A percentile compares a stretch with the other conserved stretches of the same genome.
These are phyloP conservation scores for Monoplex corrugatus DNA, from an alignment of 2,888 invertebrate genomes.

Conservation along the genomic window DNA sequence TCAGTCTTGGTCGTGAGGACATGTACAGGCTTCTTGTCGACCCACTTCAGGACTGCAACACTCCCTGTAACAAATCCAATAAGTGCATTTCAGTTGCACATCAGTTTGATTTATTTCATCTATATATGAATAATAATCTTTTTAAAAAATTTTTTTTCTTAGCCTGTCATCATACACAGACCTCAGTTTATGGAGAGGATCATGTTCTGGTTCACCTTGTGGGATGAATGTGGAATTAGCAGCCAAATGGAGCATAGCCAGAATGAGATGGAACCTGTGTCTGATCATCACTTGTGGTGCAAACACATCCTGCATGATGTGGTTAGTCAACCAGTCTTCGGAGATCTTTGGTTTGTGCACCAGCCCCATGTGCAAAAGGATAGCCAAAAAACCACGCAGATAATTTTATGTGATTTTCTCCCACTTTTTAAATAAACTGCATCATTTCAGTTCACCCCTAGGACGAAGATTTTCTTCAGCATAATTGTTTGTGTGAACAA, in stretches of 20 bases:
- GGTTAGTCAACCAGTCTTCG: background rate
- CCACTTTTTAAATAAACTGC: background rate
- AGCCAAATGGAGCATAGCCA: background rate
- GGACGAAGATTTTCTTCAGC: background rate
- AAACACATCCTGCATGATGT: background rate
- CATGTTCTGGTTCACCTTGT: background rate
- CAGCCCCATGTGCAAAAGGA: conserved; percentile 23
- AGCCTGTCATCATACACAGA: too few relatives aligned
- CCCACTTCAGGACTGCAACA: too few relatives aligned
- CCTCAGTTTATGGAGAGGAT: background rate
- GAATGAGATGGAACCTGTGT: background rate
- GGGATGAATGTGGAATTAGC: background rate
- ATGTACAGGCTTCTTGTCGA: too few relatives aligned
- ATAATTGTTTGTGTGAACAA: background rate
- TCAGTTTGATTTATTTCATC: too few relatives aligned
- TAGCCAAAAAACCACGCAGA: background rate
- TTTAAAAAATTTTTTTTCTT: too few relatives aligned
- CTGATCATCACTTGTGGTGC: background rate
- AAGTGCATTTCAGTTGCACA: too few relatives aligned
- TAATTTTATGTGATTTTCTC: background rate
- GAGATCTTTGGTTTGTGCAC: background rate
- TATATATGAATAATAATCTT: too few relatives aligned
- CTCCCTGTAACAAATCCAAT: too few relatives aligned
- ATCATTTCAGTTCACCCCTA: background rate
- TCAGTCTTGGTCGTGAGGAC: too few relatives aligned